Evolutionary conservation across 2,113 vertebrate genomes (phyloP).

Genomic region (Hydropotes inermis): DNA sequence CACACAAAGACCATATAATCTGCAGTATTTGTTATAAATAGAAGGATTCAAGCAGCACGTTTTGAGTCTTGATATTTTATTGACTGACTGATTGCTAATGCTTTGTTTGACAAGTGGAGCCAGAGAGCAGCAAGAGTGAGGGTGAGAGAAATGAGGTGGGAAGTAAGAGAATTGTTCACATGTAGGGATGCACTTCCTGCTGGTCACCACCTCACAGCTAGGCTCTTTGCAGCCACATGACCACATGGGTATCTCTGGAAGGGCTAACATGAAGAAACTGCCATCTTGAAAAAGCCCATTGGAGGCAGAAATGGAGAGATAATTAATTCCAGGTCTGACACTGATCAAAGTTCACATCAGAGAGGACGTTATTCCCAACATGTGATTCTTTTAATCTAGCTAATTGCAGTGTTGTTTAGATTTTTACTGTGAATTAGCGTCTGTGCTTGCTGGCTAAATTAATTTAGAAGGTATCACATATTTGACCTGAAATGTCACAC

Average conservation of each 20-base stretch:
- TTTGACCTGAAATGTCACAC: background rate
- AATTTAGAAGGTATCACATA: accelerated
- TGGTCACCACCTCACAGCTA: background rate
- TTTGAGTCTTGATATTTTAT: background rate
- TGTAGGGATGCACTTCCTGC: accelerated
- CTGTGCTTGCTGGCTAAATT: background rate
- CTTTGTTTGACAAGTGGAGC: background rate
- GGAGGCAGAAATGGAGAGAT: background rate
- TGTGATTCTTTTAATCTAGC: background rate
- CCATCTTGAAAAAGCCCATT: background rate
- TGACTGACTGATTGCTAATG: background rate
- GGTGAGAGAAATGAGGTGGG: background rate
- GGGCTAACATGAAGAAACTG: background rate
- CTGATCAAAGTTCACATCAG: background rate
- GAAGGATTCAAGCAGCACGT: background rate
- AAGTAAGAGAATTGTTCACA: accelerated
- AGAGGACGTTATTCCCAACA: background rate
- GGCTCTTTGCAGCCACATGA: background rate
- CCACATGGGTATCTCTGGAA: background rate
- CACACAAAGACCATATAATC: background rate
- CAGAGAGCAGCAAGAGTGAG: background rate
- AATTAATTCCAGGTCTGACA: background rate
- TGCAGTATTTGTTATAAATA: background rate
- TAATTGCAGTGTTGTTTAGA: background rate
- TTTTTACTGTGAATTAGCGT: background rate